These are phyloP conservation scores for Drepana falcataria DNA, from an alignment of 2,888 invertebrate species.

Conservation along the genomic window DNA sequence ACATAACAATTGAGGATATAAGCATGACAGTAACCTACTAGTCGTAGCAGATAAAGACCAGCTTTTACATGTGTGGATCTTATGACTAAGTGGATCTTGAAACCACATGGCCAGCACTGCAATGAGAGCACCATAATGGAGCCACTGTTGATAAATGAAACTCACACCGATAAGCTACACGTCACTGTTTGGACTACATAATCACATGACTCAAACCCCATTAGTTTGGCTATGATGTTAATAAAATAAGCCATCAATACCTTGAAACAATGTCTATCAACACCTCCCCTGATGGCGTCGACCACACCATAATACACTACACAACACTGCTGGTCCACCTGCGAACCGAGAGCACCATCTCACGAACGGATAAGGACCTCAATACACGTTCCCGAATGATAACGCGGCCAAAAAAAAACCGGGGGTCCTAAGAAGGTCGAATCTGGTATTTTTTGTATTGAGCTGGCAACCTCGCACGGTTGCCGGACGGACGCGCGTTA, in stretches of 20 bases:
- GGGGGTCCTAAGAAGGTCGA: conserved; percentile 78
- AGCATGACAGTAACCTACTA: too few species aligned
- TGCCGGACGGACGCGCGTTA: conserved; percentile 73
- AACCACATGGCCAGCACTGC: too few species aligned
- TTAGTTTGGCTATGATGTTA: conserved; percentile 20
- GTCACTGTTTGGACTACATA: conserved; percentile 25
- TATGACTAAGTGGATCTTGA: too few species aligned
- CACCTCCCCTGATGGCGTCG: conserved; percentile 70
- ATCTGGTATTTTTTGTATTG: conserved; percentile 74
- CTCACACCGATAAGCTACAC: conserved; percentile 7
- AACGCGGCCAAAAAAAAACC: conserved; percentile 75
- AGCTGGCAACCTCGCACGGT: conserved; percentile 75
- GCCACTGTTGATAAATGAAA: too few species aligned
- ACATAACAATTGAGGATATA: too few species aligned
- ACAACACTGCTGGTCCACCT: conserved; percentile 63
- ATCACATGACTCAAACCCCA: conserved; percentile 34
- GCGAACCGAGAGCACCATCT: conserved; percentile 56
- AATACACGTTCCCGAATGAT: conserved; percentile 70
- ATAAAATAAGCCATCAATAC: conserved; percentile 42
- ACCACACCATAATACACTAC: conserved; percentile 76
- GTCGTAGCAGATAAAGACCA: too few species aligned
- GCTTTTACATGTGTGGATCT: too few species aligned
- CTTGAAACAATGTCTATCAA: conserved; percentile 72
- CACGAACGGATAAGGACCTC: conserved; percentile 68
- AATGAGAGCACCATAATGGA: too few species aligned